These are phyloP conservation scores for Trachops cirrhosus DNA, from an alignment of 2,797 vertebrate genomes.

Conservation along the genomic window DNA sequence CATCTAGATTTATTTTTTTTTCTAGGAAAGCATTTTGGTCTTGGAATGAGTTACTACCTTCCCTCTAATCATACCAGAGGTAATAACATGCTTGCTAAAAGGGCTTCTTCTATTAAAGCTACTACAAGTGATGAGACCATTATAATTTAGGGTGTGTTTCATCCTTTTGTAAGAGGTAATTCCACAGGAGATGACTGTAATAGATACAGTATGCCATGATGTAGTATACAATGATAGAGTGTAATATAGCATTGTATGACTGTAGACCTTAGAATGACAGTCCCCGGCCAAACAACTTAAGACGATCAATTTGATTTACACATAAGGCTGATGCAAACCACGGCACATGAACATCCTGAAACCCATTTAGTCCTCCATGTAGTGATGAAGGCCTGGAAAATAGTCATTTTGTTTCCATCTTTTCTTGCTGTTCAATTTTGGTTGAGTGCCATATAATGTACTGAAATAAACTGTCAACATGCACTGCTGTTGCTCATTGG, in stretches of 20 bases:
- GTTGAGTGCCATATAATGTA: conserved; percentile 76
- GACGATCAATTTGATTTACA: conserved; percentile 76
- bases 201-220: conserved; percentile 74
- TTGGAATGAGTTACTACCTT: conserved; percentile 69
- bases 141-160: conserved; percentile 77
- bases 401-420: conserved; percentile 78
- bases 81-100: conserved; percentile 73
- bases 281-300: conserved; percentile 65
- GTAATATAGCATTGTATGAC: conserved; percentile 67
- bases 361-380: conserved; percentile 73
- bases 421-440: conserved; percentile 77
- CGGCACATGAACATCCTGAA: conserved; percentile 69
- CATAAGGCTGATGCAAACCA: conserved; percentile 75
- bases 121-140: conserved; percentile 68
- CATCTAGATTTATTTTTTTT: conserved; percentile 63
- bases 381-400: conserved; percentile 73
- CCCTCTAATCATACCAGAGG: conserved; percentile 63
- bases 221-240: conserved; percentile 73
- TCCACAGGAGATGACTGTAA: conserved; percentile 74
- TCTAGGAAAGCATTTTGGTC: conserved; percentile 56
- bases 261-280: conserved; percentile 73
- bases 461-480: conserved; percentile 78
- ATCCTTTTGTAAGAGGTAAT: conserved; percentile 76
- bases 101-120: conserved; percentile 67
- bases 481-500: conserved; percentile 61